Percentiles rank a stretch among this genome's conserved stretches.
phyloP scores from a whole-genome alignment of 2,113 vertebrate genomes.

The Vulpes ferrilata region DNA sequence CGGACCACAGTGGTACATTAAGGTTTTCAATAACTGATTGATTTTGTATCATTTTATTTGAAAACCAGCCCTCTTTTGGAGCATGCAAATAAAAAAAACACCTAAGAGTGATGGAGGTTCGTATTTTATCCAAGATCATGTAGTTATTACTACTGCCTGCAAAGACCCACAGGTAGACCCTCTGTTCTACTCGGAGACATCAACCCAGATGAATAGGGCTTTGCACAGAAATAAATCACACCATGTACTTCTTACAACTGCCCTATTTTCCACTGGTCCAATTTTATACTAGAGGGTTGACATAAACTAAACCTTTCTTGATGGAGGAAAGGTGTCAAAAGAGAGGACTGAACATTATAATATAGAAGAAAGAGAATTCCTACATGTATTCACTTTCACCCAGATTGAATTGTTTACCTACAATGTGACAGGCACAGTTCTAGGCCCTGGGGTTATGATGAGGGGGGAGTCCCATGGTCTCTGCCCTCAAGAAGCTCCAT shows the following conservation, averaged over 20 bases:
- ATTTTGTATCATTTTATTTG: neutral
- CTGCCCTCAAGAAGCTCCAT: neutral
- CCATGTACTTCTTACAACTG: neutral
- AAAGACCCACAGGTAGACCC: neutral
- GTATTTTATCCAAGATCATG: neutral
- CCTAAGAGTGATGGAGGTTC: neutral
- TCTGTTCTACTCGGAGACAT: neutral
- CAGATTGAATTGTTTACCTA: neutral
- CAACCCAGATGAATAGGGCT: neutral
- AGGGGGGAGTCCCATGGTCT: neutral
- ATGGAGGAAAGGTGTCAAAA: neutral
- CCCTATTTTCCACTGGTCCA: neutral
- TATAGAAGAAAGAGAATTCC: neutral
- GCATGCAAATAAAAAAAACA: neutral
- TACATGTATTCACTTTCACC: neutral
- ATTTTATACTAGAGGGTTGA: neutral
- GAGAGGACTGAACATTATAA: neutral
- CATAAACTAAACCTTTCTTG: neutral
- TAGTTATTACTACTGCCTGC: neutral
- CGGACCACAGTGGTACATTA: neutral
- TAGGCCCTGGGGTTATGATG: neutral
- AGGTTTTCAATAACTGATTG: neutral
- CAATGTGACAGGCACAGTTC: neutral
- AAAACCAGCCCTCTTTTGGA: neutral
- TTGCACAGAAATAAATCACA: neutral